Percentiles rank a stretch among this genome's conserved stretches.
phyloP scores from a whole-genome alignment of 2,113 vertebrate genomes.

The Chloebia gouldiae region DNA sequence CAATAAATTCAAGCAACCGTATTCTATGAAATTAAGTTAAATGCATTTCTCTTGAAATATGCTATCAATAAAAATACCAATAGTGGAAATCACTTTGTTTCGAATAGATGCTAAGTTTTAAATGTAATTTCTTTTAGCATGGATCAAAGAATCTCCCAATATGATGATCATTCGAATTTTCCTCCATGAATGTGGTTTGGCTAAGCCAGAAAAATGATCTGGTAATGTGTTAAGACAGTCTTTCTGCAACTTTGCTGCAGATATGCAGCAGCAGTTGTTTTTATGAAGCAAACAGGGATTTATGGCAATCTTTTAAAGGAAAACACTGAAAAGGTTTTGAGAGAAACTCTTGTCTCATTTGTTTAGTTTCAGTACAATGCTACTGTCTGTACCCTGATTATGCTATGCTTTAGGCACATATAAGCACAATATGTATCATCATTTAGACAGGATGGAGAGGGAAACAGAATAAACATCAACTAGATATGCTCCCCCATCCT shows the following conservation, averaged over 20 bases:
- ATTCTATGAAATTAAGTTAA: neutral
- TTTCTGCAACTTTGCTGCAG: neutral
- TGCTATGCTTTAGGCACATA: neutral
- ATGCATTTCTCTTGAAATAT: neutral
- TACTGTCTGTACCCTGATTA: neutral
- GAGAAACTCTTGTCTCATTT: neutral
- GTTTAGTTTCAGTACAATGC: neutral
- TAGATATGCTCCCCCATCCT: neutral
- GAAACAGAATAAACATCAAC: neutral
- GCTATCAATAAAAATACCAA: neutral
- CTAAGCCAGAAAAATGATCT: neutral
- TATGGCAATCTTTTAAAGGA: neutral
- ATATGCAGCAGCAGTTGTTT: neutral
- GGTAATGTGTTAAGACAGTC: neutral
- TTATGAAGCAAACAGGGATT: constrained; percentile 15
- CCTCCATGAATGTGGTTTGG: neutral
- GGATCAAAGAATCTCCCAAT: neutral
- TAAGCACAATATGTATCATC: neutral
- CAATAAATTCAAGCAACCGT: neutral
- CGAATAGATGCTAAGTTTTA: neutral
- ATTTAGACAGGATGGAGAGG: neutral
- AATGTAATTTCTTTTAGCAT: neutral
- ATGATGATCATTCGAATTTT: neutral
- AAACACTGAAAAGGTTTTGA: neutral
- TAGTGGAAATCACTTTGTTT: neutral